Evolutionary conservation across 2,113 vertebrate genomes (phyloP), one percentile per base, ranked within the genome.

Genomic region (Pollimyrus isidori): DNA sequence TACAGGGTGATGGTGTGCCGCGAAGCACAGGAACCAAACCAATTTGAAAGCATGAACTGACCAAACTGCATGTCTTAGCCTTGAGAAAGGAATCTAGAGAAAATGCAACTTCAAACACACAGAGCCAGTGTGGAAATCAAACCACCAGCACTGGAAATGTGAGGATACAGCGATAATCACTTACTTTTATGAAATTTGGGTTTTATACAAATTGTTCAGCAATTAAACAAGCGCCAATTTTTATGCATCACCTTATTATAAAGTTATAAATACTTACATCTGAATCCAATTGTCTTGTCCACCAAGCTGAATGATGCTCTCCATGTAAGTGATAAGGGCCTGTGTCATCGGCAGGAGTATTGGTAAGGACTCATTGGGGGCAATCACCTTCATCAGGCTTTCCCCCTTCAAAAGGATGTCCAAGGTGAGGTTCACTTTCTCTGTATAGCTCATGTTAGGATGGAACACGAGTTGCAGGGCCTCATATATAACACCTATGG

Each of bases 261-360:
- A 15, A 91, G 39, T 11, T n/a, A 23, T 21, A 48, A 10, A 15
- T 5, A 95, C 96, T 95, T 89, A 96, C 96, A 94, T 15, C 17
- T 93, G 21, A 93, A 94, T 95, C 93, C 92, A 94, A n/a, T 6
- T 88, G 49, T 94, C 91, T 30, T 90, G 88, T 88, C 93, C 93
- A 49, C 39, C 46, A 26, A 48, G 53, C 13, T 69, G n/a, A 4
- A 90, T 69, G 87, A 91, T 62, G 26, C 80, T 92, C 90, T 94
- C 89, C 82, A 96, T 92, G 89, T 95, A 96, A 7, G 93, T 91
- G 0, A 85, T 89, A n/a, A 88, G 49, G 1, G 92, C 46, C 89
- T 92, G 90, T 48, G 94, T 19, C 46, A 86, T 90, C 7, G 89
- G 46, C 26, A 92, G n/a, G 45, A 95, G 69, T 76, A 94, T 94